Base-by-base conservation (phyloP, 2,888 invertebrate species). In the Antheraea yamamai region DNA sequence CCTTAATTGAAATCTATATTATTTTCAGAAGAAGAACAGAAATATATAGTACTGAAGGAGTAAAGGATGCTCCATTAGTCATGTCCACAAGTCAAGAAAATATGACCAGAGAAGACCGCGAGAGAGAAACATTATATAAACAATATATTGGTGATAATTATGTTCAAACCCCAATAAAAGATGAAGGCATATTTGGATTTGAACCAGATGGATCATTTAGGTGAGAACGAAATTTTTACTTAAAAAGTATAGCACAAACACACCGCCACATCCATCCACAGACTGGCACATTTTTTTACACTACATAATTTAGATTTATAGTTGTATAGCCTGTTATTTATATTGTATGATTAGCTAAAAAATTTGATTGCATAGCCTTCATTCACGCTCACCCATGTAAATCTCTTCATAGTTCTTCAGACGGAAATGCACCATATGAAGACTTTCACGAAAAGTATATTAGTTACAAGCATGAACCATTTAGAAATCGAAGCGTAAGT, bases 371-470 rank as follows among this genome's bases (percentile, higher is more conserved):
- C 87, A 84, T 82, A 79, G 90, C 92, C 91, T 90, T 85, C 86
- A 87, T 87, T 85, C 88, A 89, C 89, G 86, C 88, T 89, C 90
- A 91, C 90, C 82, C 89, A 89, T 90, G 85, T 88, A 81, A 88
- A 91, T 93, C 89, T 94, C 92, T 94, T 92, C 92, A 89, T 95
- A 95, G 95, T 94, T 95, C 95, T 90, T 95, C 95, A 87, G 95
- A 95, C 89, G 94, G 95, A 78, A 95, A 94, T 93, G 94, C 91
- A 88, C 92, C 96, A 87, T 96, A 96, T 86, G 96, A 97, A 95
- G 97, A 97, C 89, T 97, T 97, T 91, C 97, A 97, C 90, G 97
- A 97, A 94, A 97, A 97, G 90, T 95, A 97, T 85, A 96, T 97
- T 89, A 97, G 96, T 89, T 95, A 92, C 95, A 92, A 95, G 93